Evolutionary conservation across 2,888 invertebrate genomes (phyloP).

Genomic region (Acrobasis repandana): DNA sequence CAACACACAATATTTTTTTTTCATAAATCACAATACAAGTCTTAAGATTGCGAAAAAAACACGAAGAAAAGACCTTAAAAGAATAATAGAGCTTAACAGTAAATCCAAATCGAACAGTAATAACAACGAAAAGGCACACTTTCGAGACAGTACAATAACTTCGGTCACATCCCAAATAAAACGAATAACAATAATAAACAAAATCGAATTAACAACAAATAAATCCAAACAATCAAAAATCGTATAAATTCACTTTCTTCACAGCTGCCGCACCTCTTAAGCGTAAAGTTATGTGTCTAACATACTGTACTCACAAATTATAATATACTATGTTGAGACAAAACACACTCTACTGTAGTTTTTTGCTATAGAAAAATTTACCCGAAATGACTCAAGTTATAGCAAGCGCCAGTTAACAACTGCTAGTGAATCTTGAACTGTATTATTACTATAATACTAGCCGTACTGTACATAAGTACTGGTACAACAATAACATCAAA

Average conservation of each 20-base stretch:
- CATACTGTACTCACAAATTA: slow-evolving; percentile 35
- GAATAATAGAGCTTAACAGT: neutral
- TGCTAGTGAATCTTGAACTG: neutral
- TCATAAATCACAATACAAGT: too few species aligned
- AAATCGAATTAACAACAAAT: neutral
- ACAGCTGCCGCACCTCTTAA: slow-evolving; percentile 40
- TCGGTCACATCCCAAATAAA: neutral
- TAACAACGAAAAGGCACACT: neutral
- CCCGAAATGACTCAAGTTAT: neutral
- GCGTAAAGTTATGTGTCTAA: slow-evolving; percentile 33
- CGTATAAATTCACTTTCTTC: slow-evolving; percentile 17
- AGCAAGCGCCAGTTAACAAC: neutral
- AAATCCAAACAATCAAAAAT: slow-evolving; percentile 3
- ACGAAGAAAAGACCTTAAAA: too few species aligned
- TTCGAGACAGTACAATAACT: neutral
- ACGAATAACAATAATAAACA: slow-evolving; percentile 14
- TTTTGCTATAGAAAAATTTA: slow-evolving; percentile 1
- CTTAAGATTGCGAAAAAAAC: too few species aligned
- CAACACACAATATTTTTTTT: too few species aligned
- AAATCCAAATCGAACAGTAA: neutral
- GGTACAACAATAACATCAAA: too few species aligned
- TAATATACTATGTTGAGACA: slow-evolving; percentile 2
- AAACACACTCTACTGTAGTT: slow-evolving; percentile 5
- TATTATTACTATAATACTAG: too few species aligned
- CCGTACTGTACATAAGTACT: neutral